A percentile compares a stretch with the other conserved stretches of the same genome.
phyloP scores from a whole-genome alignment of 2,113 vertebrate genomes.

The Oreamnos americanus region DNA sequence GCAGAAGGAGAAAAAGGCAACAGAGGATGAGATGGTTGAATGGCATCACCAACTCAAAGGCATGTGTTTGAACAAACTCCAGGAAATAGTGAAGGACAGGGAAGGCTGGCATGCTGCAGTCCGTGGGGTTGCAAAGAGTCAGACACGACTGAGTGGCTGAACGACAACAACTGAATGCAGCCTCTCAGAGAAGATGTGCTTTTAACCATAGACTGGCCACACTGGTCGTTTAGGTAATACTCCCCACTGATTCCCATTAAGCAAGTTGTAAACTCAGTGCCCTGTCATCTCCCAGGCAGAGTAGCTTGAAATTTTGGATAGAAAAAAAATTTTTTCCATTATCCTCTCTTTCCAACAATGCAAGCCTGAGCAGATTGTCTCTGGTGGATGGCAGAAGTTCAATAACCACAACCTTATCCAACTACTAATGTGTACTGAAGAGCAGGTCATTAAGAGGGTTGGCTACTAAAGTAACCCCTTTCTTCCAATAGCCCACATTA shows the following conservation, averaged over 20 bases:
- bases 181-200: not conserved
- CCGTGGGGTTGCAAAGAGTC: not conserved
- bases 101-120: not conserved
- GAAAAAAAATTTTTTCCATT: not conserved
- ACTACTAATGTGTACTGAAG: slow-evolving; percentile 69
- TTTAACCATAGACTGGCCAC: not conserved
- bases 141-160: not conserved
- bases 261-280: not conserved
- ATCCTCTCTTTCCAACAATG: slow-evolving; percentile 47
- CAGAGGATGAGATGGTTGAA: not conserved
- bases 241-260: not conserved
- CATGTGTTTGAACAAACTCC: not conserved
- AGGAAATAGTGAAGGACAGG: not conserved
- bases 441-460: slow-evolving; percentile 70
- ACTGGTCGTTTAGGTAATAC: not conserved
- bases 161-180: not conserved
- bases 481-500: slow-evolving; percentile 69
- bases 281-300: not conserved
- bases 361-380: slow-evolving; percentile 58
- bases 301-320: slow-evolving; percentile 40
- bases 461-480: slow-evolving; percentile 70
- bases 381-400: slow-evolving; percentile 69
- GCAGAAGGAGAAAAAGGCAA: not conserved
- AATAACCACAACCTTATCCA: slow-evolving; percentile 70
- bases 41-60: not conserved